Percentiles rank a stretch among this genome's conserved stretches.
Evolutionary conservation across 2,113 vertebrate genomes (phyloP).

Genomic region (Cinclus mexicanus): DNA sequence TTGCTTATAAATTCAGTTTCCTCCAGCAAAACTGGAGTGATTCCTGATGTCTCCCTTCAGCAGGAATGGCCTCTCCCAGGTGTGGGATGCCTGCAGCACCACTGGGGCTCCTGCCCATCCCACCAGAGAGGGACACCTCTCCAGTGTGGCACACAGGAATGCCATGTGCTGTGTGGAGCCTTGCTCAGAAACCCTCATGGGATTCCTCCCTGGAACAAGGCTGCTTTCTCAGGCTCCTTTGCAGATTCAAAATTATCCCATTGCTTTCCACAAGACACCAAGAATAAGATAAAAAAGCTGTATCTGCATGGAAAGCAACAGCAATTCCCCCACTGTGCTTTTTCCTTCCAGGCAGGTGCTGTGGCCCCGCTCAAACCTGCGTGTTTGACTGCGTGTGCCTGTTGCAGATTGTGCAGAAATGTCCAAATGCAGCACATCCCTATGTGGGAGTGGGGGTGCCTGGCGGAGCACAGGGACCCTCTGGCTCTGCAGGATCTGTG

Average conservation of each 20-base stretch:
- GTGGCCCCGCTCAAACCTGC: background rate
- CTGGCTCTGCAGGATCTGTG: background rate
- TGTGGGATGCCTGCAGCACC: fast-evolving
- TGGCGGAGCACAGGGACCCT: fast-evolving
- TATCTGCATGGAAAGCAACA: background rate
- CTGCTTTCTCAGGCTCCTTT: background rate
- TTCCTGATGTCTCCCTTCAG: background rate
- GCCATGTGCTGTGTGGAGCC: background rate
- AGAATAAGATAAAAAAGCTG: background rate
- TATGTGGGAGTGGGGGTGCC: background rate
- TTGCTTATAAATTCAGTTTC: background rate
- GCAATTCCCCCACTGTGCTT: fast-evolving
- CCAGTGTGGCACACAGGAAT: background rate
- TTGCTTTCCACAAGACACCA: background rate
- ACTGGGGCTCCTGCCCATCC: background rate
- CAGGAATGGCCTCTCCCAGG: background rate
- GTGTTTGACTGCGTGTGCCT: background rate
- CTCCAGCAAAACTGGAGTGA: background rate
- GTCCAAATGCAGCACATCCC: background rate
- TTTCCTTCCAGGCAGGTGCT: background rate
- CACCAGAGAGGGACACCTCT: background rate
- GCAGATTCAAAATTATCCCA: background rate
- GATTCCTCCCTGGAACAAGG: background rate
- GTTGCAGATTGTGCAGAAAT: background rate
- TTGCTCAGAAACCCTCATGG: background rate